Base-by-base conservation (phyloP, 2,113 vertebrate genomes). In the Oncorhynchus gorbuscha region DNA sequence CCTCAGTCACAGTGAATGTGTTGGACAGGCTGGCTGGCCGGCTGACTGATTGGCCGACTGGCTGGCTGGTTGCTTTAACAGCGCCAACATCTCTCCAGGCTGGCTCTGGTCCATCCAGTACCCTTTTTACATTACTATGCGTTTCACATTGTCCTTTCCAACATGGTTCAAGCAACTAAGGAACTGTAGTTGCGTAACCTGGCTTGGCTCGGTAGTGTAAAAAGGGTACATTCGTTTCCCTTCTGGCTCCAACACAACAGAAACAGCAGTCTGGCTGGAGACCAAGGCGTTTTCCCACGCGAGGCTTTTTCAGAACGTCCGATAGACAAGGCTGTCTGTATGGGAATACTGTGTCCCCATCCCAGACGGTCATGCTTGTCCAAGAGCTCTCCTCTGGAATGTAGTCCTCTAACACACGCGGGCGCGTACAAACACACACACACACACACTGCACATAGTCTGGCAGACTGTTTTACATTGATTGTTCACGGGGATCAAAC, bases 261-360 rank as follows among this genome's bases (percentile, higher is more conserved):
- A 22, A 64, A 74, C 70, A 78, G 14, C 69, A 69, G 76, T 64
- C 80, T 70, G 22, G 13, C 80, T 58, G 20, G 55, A 20, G 59
- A 62, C n/a, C 6, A 22, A 22, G n/a, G 59, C 13, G 20, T 8
- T 88, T 90, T 92, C 89, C 85, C 89, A 90, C 86, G 78, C 80
- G 81, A 84, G 71, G 83, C 39, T 20, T 69, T 16, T 16, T 76
- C 77, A 45, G 59, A 85, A 83, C 77, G 83, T 79, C 39, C 8
- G 9, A 45, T 32, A 78, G 81, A 83, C 22, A 72, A 51, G 67
- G 5, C 76, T 73, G 45, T 55, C 51, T 18, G 51, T 55, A 55
- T 67, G 45, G 69, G 82, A 89, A 81, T 83, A 81, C 62, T 77
- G 72, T 71, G 55, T 71, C 75, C 75, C 61, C 61, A 64, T 6